Base-by-base conservation (phyloP, 35 echinoderm and acorn worm species). In the Lytechinus pictus region DNA sequence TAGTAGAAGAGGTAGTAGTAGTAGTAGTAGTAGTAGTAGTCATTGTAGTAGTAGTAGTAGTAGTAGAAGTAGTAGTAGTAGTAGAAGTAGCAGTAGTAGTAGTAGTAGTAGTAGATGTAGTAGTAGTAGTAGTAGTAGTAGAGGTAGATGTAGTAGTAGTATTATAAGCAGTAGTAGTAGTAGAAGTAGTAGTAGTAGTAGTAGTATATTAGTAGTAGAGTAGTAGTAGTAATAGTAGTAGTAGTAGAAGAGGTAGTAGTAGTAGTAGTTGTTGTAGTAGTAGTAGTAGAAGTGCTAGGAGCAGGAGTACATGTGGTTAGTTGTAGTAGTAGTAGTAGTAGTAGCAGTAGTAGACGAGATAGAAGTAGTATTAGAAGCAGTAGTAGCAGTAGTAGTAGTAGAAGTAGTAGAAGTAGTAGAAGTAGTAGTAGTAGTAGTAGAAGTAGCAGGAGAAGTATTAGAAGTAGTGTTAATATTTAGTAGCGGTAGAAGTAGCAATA, bases 381-480 rank as follows among this genome's bases (percentile, higher is more conserved):
- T n/a, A n/a, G n/a, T n/a, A 24, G 66, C 24, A 24, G 66, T 79
- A 24, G 66, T 79, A 24, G 66, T 79, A 24, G 66, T 79, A 24
- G 66, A 10, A 79, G 66, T 79, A 79, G 66, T 79, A 79, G 66
- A 10, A 79, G 66, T 79, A 79, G 66, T 79, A 79, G 66, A 10
- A 79, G 66, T 79, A 79, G 66, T 79, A 79, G 66, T 79, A 79
- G 66, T 79, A 79, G 66, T 79, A 79, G 66, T 79, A 79, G 66
- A 10, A 79, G 66, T 79, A n/a, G n/a, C n/a, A n/a, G n/a, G n/a
- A n/a, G n/a, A n/a, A n/a, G n/a, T n/a, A n/a, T n/a, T n/a, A n/a
- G n/a, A n/a, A n/a, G n/a, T n/a, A n/a, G n/a, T n/a, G n/a, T n/a
- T n/a, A n/a, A n/a, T n/a, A n/a, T n/a, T 10, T 79, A 79, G 66